A percentile compares a stretch with the other conserved stretches of the same genome.
These are phyloP conservation scores for Vipera ursinii DNA, from an alignment of 2,797 vertebrate species.

Conservation along the genomic window DNA sequence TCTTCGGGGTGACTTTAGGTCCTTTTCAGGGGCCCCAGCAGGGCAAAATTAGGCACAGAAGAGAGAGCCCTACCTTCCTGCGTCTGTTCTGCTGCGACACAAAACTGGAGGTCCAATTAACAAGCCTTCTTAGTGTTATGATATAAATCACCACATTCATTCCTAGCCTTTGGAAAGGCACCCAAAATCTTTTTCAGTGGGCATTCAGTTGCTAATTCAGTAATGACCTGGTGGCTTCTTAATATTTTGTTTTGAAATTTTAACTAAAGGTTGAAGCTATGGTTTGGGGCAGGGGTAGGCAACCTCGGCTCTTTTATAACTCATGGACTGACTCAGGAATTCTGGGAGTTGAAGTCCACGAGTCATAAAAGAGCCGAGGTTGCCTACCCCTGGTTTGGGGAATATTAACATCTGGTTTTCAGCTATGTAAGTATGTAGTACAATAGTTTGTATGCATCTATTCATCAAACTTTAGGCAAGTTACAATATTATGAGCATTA, in stretches of 20 bases:
- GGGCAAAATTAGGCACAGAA: no score
- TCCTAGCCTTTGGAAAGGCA: not conserved
- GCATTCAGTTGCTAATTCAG: not conserved
- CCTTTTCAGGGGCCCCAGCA: no score
- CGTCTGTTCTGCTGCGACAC: no score
- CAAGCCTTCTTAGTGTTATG: not conserved
- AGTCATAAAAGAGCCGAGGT: no score
- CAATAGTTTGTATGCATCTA: not conserved
- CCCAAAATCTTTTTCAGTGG: not conserved
- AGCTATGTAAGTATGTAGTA: not conserved
- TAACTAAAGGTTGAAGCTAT: not conserved
- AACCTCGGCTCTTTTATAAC: no score
- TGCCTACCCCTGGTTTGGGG: not conserved
- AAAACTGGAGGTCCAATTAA: no score
- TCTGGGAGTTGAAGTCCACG: no score
- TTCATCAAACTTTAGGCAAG: not conserved
- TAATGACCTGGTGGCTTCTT: not conserved
- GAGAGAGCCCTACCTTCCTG: no score
- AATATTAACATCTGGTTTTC: not conserved
- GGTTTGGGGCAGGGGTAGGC: not conserved
- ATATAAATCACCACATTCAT: not conserved
- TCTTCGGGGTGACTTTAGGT: no score
- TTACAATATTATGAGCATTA: not conserved
- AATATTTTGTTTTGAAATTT: not conserved
- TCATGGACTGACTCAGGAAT: no score